phyloP scores from a whole-genome alignment of 2,888 invertebrate species.

The Steinernema scapterisci region DNA sequence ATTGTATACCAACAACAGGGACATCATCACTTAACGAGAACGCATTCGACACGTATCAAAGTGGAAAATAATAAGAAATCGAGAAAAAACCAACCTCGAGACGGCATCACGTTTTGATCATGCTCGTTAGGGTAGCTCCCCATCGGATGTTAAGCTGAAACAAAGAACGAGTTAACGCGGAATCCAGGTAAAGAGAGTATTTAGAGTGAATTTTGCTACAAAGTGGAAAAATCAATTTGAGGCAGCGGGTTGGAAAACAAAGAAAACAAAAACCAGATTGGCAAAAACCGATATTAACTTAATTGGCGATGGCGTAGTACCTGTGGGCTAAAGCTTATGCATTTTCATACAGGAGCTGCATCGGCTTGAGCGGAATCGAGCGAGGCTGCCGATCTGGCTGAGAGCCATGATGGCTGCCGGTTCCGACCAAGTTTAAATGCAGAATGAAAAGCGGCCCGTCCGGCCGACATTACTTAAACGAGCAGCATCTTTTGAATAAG shows the following conservation, averaged over 20 bases:
- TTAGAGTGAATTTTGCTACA: neutral
- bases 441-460: slow-evolving; percentile 10
- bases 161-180: neutral
- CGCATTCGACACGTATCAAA: neutral
- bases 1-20: too few relatives aligned
- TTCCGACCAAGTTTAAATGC: slow-evolving; percentile 9
- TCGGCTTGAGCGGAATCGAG: slow-evolving; percentile 22
- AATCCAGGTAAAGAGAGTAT: neutral
- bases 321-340: neutral
- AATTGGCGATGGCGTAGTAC: neutral
- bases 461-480: slow-evolving; percentile 6
- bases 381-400: slow-evolving; percentile 15
- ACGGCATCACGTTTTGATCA: slow-evolving; percentile 41
- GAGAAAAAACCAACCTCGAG: slow-evolving; percentile 37
- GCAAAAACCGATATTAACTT: neutral
- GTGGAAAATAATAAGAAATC: neutral
- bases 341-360: slow-evolving; percentile 11
- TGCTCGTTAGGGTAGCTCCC: slow-evolving; percentile 35
- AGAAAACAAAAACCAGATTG: neutral
- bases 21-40: too few relatives aligned
- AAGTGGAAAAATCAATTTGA: neutral
- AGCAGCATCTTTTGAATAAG: slow-evolving; percentile 1
- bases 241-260: neutral
- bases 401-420: slow-evolving; percentile 5
- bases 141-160: slow-evolving; percentile 30